A percentile compares a stretch with the other conserved stretches of the same genome.
Evolutionary conservation across 1,140 invertebrate genomes (phyloP).

Genomic region (Drosophila sp.): DNA sequence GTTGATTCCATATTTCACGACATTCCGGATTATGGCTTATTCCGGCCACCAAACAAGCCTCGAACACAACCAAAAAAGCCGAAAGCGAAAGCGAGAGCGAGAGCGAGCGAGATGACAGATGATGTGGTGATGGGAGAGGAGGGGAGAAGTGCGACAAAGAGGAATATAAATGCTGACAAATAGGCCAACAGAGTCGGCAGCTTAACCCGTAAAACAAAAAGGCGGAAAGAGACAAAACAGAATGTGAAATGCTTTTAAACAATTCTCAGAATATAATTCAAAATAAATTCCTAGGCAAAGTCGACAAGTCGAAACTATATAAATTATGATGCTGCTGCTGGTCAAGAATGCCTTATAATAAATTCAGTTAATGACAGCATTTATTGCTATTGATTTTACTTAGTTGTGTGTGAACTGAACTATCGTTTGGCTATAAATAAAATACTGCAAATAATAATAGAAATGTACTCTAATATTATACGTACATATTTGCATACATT

Average conservation of each 20-base stretch:
- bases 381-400: slow-evolving; percentile 3
- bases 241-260: slow-evolving; percentile 15
- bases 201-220: slow-evolving; percentile 27
- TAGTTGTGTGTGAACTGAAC: not conserved
- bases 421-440: too few relatives aligned
- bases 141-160: not conserved
- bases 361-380: slow-evolving; percentile 15
- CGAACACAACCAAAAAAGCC: not conserved
- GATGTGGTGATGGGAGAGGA: too few relatives aligned
- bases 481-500: too few relatives aligned
- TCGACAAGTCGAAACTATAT: slow-evolving; percentile 1
- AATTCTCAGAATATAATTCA: slow-evolving; percentile 8
- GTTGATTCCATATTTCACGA: slow-evolving; percentile 44
- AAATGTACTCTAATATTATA: too few relatives aligned
- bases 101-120: not conserved
- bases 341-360: not conserved
- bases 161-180: slow-evolving; percentile 49
- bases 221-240: not conserved
- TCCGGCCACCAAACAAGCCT: slow-evolving; percentile 20
- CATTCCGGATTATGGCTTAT: slow-evolving; percentile 45
- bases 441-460: too few relatives aligned
- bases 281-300: slow-evolving; percentile 5
- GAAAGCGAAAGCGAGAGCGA: not conserved
- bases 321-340: slow-evolving; percentile 5
- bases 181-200: slow-evolving; percentile 24